phyloP scores from a whole-genome alignment of 2,888 invertebrate genomes.

The Steinernema hermaphroditum region DNA sequence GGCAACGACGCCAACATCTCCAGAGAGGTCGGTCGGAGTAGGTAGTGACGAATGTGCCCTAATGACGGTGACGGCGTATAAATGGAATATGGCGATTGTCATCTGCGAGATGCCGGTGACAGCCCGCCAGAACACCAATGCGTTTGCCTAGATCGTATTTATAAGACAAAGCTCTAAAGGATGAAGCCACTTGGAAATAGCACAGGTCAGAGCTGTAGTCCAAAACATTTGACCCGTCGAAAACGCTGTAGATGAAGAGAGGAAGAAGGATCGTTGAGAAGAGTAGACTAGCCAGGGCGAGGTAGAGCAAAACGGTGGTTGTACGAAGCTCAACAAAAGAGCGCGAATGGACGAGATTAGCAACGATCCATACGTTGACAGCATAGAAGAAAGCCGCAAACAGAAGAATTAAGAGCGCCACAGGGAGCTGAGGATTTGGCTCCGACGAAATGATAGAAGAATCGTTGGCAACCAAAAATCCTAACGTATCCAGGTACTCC shows the following conservation, averaged over 20 bases:
- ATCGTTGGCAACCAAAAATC: not conserved
- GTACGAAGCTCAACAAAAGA: constrained; percentile 10
- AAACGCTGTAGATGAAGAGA: constrained; percentile 1
- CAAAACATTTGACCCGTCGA: not conserved
- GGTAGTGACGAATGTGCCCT: not conserved
- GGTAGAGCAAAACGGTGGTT: not conserved
- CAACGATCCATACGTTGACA: not conserved
- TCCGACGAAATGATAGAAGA: not conserved
- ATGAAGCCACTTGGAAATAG: not conserved
- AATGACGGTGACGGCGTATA: not conserved
- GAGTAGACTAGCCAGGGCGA: not conserved
- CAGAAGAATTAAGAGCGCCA: not conserved
- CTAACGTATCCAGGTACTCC: not conserved
- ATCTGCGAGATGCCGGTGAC: not conserved
- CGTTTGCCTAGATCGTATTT: constrained; percentile 3
- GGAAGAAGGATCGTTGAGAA: not conserved
- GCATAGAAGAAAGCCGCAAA: not conserved
- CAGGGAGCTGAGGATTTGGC: not conserved
- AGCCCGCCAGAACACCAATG: not conserved
- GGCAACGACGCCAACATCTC: not conserved
- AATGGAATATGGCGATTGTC: not conserved
- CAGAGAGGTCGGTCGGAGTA: not conserved
- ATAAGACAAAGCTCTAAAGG: not conserved
- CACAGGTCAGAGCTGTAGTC: not conserved
- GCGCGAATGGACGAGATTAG: not conserved